phyloP scores from a whole-genome alignment of 2,113 vertebrate genomes.

The Tretioscincus oriximinensis region DNA sequence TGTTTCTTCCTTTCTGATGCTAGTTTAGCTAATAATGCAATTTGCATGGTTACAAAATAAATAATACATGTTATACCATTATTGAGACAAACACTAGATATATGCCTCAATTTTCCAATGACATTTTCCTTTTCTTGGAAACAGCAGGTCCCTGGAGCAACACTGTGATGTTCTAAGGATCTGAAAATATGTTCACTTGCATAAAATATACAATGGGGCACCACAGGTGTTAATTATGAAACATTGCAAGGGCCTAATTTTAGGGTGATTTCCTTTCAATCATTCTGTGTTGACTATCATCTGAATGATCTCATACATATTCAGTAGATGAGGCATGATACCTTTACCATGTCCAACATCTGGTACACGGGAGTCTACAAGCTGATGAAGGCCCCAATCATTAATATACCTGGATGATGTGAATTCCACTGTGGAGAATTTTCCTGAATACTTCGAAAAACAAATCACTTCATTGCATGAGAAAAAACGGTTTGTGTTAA shows the following conservation, averaged over 20 bases:
- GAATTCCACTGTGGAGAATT: not conserved
- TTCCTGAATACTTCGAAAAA: not conserved
- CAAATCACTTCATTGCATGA: not conserved
- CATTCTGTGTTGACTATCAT: not conserved
- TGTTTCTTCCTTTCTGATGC: not conserved
- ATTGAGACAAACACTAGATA: not conserved
- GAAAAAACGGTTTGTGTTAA: not conserved
- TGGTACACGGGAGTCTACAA: not conserved
- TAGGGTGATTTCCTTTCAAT: not conserved
- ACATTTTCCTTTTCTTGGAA: not conserved
- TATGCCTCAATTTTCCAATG: not conserved
- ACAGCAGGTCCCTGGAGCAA: not conserved
- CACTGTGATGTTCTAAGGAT: not conserved
- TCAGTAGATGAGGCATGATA: not conserved
- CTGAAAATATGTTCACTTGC: not conserved
- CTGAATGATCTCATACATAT: not conserved
- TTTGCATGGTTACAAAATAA: not conserved
- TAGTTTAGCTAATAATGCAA: not conserved
- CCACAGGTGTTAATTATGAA: not conserved
- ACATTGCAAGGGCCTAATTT: not conserved
- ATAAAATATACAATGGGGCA: not conserved
- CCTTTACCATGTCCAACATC: not conserved
- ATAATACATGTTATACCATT: not conserved
- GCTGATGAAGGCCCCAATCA: not conserved
- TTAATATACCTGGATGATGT: not conserved